Conservation (phyloP, 2,888 invertebrate genomes). For the Patella depressa region DNA sequence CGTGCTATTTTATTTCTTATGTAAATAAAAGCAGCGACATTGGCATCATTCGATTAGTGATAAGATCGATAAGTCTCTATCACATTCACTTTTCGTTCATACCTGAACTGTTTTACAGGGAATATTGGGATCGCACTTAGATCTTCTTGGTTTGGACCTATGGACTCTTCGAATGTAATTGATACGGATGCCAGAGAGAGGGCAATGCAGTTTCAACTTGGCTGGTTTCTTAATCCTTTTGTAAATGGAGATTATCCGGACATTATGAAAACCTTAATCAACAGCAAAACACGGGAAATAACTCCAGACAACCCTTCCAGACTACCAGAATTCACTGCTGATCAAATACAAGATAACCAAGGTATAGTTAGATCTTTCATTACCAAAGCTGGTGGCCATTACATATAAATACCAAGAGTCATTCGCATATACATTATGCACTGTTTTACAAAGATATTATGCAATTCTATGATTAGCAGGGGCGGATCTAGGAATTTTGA, state of each 20-base stretch:
- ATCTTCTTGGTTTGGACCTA: neutral
- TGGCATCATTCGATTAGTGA: too few relatives aligned
- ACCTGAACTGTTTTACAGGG: neutral
- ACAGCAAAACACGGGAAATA: conserved; percentile 24
- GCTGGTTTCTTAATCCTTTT: neutral
- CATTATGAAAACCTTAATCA: conserved; percentile 47
- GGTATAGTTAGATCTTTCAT: conserved; percentile 31
- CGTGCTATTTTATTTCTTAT: too few relatives aligned
- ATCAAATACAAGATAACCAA: conserved; percentile 38
- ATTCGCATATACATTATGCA: too few relatives aligned
- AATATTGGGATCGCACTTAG: neutral
- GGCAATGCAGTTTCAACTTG: neutral
- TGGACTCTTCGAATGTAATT: neutral
- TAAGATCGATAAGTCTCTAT: too few relatives aligned
- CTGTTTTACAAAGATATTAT: too few relatives aligned
- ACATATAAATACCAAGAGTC: neutral
- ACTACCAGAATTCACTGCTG: conserved; percentile 43
- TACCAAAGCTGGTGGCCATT: neutral
- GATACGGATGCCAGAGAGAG: neutral
- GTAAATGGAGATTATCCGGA: conserved; percentile 72
- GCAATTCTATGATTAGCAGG: too few relatives aligned
- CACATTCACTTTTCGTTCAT: too few relatives aligned
- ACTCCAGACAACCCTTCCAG: conserved; percentile 25
- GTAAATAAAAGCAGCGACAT: too few relatives aligned
- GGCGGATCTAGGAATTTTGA: too few relatives aligned